phyloP scores from a whole-genome alignment of 2,888 invertebrate genomes.

The Encarsia formosa region DNA sequence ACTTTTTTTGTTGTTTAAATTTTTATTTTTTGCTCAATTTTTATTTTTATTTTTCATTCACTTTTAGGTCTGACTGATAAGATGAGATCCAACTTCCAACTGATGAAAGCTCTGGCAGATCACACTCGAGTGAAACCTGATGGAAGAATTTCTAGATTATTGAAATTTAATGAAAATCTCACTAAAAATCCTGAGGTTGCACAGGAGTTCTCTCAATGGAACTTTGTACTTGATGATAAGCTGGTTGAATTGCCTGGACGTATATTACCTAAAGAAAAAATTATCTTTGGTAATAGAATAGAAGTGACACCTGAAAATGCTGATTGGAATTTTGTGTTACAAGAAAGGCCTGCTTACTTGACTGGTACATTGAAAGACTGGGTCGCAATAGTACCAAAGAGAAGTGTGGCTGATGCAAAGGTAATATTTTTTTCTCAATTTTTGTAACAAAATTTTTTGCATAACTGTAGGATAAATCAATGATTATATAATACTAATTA shows the following conservation, averaged over 20 bases:
- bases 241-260: constrained; percentile 65
- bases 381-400: constrained; percentile 46
- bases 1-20: too few relatives aligned
- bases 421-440: constrained; percentile 30
- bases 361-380: constrained; percentile 46
- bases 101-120: constrained; percentile 67
- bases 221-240: constrained; percentile 60
- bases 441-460: too few relatives aligned
- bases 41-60: not conserved
- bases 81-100: constrained; percentile 61
- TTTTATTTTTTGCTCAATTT: not conserved
- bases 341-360: constrained; percentile 52
- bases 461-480: too few relatives aligned
- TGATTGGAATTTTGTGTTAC: constrained; percentile 72
- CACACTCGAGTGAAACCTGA: constrained; percentile 72
- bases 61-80: constrained; percentile 56
- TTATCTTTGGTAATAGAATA: constrained; percentile 55
- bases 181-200: constrained; percentile 47
- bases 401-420: constrained; percentile 35
- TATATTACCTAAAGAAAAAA: constrained; percentile 60
- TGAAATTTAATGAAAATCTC: constrained; percentile 59
- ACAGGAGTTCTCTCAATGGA: constrained; percentile 66
- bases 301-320: constrained; percentile 55
- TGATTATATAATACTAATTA: too few relatives aligned
- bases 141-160: constrained; percentile 61